These are phyloP conservation scores for Aplysina aerophoba DNA, from an alignment of 37 sponge, comb jelly and placozoan genomes.

Conservation along the genomic window DNA sequence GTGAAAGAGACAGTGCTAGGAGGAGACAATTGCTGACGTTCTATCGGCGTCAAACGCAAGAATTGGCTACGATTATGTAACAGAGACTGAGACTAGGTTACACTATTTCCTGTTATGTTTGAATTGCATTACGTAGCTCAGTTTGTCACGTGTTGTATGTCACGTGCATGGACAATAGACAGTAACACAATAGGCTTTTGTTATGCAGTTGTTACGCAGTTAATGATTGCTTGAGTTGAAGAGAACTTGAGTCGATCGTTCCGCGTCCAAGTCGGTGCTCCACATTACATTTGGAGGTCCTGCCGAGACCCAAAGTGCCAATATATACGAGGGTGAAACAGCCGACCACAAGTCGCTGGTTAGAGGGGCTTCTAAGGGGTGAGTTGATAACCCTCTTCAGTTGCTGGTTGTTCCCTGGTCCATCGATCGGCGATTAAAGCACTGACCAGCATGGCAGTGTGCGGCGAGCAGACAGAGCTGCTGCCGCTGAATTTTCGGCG, in stretches of 20 bases:
- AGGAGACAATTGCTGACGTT: too few species aligned
- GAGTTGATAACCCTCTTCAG: not conserved
- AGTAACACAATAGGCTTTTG: too few species aligned
- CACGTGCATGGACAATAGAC: too few species aligned
- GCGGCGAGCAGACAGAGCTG: not conserved
- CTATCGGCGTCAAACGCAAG: too few species aligned
- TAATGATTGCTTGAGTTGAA: conserved; percentile 15
- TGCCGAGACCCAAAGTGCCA: not conserved
- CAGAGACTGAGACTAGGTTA: too few species aligned
- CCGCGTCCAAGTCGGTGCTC: not conserved
- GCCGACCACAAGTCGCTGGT: not conserved
- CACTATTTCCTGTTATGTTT: too few species aligned
- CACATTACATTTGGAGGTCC: conserved; percentile 22
- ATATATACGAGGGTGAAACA: conserved; percentile 6
- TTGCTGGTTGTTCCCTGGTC: not conserved
- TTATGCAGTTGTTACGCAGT: too few species aligned
- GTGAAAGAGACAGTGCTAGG: too few species aligned
- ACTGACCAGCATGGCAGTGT: not conserved
- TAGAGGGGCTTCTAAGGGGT: conserved; percentile 27
- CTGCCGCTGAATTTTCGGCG: conserved; percentile 30
- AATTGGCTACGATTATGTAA: too few species aligned
- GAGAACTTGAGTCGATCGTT: not conserved
- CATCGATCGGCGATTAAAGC: not conserved
- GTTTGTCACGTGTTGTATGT: too few species aligned
- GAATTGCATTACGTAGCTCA: too few species aligned